A percentile compares a stretch with the other conserved stretches of the same genome.
phyloP scores from a whole-genome alignment of 1,140 invertebrate genomes.

The Andricus grossulariae region DNA sequence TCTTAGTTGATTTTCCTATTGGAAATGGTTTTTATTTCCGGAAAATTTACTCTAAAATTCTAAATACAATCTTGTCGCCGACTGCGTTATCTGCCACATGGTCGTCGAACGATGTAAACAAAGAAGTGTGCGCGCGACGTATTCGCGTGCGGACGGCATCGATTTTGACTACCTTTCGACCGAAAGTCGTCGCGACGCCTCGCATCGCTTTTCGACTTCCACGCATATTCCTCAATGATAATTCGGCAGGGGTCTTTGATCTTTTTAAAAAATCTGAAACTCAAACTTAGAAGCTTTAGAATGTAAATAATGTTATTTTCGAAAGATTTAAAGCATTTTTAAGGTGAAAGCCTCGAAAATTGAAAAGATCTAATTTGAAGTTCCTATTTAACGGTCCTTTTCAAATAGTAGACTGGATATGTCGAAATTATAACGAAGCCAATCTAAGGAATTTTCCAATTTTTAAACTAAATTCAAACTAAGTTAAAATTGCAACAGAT shows the following conservation, averaged over 20 bases:
- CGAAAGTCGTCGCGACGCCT: constrained; percentile 32
- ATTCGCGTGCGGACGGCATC: constrained; percentile 60
- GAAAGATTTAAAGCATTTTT: too few species aligned
- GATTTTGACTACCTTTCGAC: constrained; percentile 61
- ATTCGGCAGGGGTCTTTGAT: constrained; percentile 40
- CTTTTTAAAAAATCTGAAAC: constrained; percentile 64
- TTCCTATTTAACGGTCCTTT: too few species aligned
- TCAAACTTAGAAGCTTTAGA: not conserved
- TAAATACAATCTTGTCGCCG: not conserved
- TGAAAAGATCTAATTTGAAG: too few species aligned
- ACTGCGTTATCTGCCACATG: constrained; percentile 21
- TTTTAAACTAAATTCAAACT: too few species aligned
- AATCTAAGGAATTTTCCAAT: too few species aligned
- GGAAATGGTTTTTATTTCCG: too few species aligned
- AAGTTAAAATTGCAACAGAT: too few species aligned
- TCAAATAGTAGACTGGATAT: too few species aligned
- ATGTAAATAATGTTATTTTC: not conserved
- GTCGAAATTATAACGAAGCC: too few species aligned
- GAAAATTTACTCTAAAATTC: not conserved
- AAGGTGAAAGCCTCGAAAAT: too few species aligned
- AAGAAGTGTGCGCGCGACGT: constrained; percentile 72
- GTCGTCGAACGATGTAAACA: constrained; percentile 71
- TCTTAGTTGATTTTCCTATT: too few species aligned
- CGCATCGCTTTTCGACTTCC: not conserved
- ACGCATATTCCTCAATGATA: not conserved